phyloP scores from a whole-genome alignment of 2,888 invertebrate genomes.

The Byasa hedistus region DNA sequence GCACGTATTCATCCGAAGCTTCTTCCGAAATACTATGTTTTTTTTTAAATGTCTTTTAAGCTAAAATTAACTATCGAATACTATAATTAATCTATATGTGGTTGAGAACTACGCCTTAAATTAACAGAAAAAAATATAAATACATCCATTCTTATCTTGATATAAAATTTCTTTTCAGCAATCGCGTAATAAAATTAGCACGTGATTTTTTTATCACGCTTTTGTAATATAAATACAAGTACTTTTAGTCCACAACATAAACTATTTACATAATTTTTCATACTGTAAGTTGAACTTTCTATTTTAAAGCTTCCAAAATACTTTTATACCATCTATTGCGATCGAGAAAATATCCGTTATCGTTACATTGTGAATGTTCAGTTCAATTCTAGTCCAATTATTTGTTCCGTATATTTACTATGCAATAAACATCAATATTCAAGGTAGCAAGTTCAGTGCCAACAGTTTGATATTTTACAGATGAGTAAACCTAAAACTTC shows the following conservation, averaged over 20 bases:
- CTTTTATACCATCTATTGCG: not conserved
- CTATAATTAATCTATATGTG: not conserved
- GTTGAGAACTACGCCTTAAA: not conserved
- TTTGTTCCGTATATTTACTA: conserved; percentile 11
- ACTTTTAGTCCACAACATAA: no score
- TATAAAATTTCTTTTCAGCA: no score
- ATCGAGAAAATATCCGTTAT: not conserved
- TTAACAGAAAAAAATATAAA: not conserved
- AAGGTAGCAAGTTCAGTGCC: conserved; percentile 13
- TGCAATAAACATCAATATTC: conserved; percentile 17
- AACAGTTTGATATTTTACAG: conserved; percentile 23
- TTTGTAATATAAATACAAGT: no score
- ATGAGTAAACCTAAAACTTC: conserved; percentile 18
- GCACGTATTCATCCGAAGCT: not conserved
- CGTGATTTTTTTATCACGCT: no score
- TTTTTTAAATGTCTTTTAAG: not conserved
- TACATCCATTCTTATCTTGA: no score
- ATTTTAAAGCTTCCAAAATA: not conserved
- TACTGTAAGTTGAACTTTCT: no score
- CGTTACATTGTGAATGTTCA: not conserved
- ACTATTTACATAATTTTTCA: no score
- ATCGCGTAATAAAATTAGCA: no score
- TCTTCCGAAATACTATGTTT: no score
- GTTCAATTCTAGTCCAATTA: conserved; percentile 3
- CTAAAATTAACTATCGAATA: not conserved